Conservation (phyloP, 2,888 invertebrate genomes). For the Cephus spinipes region DNA sequence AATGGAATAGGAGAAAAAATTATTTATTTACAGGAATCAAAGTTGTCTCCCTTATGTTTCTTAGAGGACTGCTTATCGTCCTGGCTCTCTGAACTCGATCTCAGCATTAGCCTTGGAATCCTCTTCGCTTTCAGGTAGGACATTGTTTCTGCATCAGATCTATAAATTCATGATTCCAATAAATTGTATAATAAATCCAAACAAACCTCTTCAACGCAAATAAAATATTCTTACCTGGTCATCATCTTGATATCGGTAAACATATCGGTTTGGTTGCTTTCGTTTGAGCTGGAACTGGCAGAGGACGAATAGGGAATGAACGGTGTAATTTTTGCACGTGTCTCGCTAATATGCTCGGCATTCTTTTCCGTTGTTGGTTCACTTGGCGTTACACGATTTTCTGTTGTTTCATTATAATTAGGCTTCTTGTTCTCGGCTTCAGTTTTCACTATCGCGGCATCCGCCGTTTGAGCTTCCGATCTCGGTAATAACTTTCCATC, state of each 20-base stretch:
- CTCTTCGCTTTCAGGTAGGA: conserved; percentile 57
- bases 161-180: conserved; percentile 30
- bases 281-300: conserved; percentile 30
- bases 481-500: conserved; percentile 71
- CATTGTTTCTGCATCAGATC: conserved; percentile 53
- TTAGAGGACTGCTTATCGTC: conserved; percentile 51
- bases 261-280: conserved; percentile 43
- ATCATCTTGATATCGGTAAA: conserved; percentile 40
- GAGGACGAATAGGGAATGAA: conserved; percentile 44
- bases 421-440: conserved; percentile 39
- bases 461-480: conserved; percentile 40
- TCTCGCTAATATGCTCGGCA: conserved; percentile 21
- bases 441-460: conserved; percentile 33
- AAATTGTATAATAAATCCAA: conserved; percentile 11
- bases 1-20: conserved; percentile 31
- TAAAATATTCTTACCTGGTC: conserved; percentile 36
- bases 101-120: conserved; percentile 57
- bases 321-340: conserved; percentile 10
- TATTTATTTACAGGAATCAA: conserved; percentile 65
- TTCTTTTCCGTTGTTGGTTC: conserved; percentile 7
- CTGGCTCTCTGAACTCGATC: conserved; percentile 45
- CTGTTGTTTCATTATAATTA: conserved; percentile 28
- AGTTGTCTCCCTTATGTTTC: conserved; percentile 59
- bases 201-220: neutral
- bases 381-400: conserved; percentile 1